phyloP scores from a whole-genome alignment of 37 sponge, comb jelly and placozoan genomes.

The Geodia barretti region DNA sequence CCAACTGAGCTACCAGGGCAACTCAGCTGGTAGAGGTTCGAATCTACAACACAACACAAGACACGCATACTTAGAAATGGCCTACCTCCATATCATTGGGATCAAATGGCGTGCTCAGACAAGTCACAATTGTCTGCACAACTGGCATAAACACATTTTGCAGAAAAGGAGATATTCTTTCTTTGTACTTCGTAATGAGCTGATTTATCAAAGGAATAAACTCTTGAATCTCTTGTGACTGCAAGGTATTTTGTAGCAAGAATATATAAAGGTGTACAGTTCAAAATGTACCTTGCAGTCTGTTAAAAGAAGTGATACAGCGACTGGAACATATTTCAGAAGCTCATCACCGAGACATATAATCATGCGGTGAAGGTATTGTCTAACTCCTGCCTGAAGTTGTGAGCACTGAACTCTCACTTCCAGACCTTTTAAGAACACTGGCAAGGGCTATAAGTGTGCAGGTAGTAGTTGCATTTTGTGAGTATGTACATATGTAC shows the following conservation, averaged over 20 bases:
- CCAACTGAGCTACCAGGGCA: too few species aligned
- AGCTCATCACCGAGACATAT: conserved; percentile 89
- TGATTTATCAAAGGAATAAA: conserved; percentile 92
- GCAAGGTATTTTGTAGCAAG: neutral
- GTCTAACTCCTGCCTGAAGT: conserved; percentile 85
- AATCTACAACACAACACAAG: neutral
- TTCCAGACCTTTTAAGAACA: conserved; percentile 70
- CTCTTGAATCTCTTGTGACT: conserved; percentile 81
- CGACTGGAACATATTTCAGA: conserved; percentile 79
- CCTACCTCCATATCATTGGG: conserved; percentile 65
- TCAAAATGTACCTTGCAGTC: conserved; percentile 78
- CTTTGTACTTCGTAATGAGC: conserved; percentile 80
- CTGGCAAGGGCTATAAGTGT: conserved; percentile 45
- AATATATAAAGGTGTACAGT: neutral
- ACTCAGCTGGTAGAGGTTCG: too few species aligned
- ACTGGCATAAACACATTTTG: conserved; percentile 77
- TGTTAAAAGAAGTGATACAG: conserved; percentile 76
- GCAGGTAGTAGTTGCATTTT: neutral
- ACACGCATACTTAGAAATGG: too few species aligned
- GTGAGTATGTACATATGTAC: conserved; percentile 2
- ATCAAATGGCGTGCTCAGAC: conserved; percentile 62
- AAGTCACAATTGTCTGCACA: conserved; percentile 49
- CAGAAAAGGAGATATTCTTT: conserved; percentile 60
- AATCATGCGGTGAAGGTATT: conserved; percentile 91
- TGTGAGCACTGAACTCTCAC: conserved; percentile 59